Conservation (phyloP, 2,113 vertebrate species). For the Gadus macrocephalus region DNA sequence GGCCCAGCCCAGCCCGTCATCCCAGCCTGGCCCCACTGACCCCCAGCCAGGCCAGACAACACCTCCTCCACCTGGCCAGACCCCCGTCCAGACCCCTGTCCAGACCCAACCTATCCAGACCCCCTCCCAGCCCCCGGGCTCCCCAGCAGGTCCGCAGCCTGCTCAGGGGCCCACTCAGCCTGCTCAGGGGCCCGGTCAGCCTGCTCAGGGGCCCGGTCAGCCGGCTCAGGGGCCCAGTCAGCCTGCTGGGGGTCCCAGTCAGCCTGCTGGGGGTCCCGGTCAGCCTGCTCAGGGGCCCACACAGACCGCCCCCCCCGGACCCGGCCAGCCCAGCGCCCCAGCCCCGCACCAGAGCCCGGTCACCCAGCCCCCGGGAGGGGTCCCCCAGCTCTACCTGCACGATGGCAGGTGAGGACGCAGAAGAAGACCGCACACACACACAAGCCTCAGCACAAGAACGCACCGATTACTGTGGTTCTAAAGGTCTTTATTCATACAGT, state of each 20-base stretch:
- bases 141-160: background rate
- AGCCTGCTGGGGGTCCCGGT: too few relatives aligned
- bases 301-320: constrained; percentile 40
- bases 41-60: constrained; percentile 50
- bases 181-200: constrained; percentile 26
- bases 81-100: constrained; percentile 33
- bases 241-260: too few relatives aligned
- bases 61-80: constrained; percentile 40
- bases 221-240: constrained; percentile 25
- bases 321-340: constrained; percentile 49
- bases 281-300: constrained; percentile 17
- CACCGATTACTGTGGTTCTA: too few relatives aligned
- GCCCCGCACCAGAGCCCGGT: constrained; percentile 62
- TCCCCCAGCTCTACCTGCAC: constrained; percentile 90
- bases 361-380: constrained; percentile 71
- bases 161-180: constrained; percentile 46
- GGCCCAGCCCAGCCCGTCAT: constrained; percentile 37
- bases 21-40: constrained; percentile 77
- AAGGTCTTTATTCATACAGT: too few relatives aligned
- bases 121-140: constrained; percentile 42
- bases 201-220: constrained; percentile 52
- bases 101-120: constrained; percentile 45
- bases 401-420: constrained; percentile 85
- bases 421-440: background rate
- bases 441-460: too few relatives aligned